These are phyloP conservation scores for Mya arenaria DNA, from an alignment of 1,140 invertebrate species.

Conservation along the genomic window DNA sequence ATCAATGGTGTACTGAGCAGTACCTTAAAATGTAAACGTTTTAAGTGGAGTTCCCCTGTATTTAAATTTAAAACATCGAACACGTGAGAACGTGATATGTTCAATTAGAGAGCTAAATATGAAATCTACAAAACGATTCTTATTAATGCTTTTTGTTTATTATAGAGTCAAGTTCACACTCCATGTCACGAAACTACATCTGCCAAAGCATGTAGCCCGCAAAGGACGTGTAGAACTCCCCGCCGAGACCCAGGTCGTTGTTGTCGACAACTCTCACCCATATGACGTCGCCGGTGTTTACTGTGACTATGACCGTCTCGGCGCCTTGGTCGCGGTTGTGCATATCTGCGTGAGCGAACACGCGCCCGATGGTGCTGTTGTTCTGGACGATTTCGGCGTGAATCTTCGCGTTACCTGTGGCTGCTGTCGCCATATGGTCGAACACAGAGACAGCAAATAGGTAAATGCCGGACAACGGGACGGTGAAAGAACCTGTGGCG, in stretches of 20 bases:
- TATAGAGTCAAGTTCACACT: too few species aligned
- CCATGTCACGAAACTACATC: too few species aligned
- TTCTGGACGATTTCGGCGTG: conserved; percentile 21
- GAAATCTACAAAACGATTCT: too few species aligned
- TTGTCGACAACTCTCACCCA: conserved; percentile 14
- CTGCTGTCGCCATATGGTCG: neutral
- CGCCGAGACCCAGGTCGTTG: conserved; percentile 13
- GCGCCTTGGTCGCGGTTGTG: conserved; percentile 17
- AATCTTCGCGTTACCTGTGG: neutral
- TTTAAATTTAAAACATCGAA: too few species aligned
- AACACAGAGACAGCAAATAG: too few species aligned
- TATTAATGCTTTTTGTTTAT: too few species aligned
- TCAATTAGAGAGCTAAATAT: too few species aligned
- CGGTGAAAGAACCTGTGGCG: conserved; percentile 3
- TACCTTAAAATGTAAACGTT: too few species aligned
- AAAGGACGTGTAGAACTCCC: conserved; percentile 2
- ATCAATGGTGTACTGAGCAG: too few species aligned
- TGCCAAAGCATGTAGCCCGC: conserved; percentile 17
- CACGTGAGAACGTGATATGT: too few species aligned
- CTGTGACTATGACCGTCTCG: neutral
- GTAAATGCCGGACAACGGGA: conserved; percentile 4
- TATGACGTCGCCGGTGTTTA: conserved; percentile 4
- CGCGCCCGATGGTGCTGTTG: neutral
- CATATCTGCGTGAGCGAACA: conserved; percentile 18
- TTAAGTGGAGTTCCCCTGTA: too few species aligned